phyloP scores from a whole-genome alignment of 2,888 invertebrate species.

The Agonopterix heracliana region DNA sequence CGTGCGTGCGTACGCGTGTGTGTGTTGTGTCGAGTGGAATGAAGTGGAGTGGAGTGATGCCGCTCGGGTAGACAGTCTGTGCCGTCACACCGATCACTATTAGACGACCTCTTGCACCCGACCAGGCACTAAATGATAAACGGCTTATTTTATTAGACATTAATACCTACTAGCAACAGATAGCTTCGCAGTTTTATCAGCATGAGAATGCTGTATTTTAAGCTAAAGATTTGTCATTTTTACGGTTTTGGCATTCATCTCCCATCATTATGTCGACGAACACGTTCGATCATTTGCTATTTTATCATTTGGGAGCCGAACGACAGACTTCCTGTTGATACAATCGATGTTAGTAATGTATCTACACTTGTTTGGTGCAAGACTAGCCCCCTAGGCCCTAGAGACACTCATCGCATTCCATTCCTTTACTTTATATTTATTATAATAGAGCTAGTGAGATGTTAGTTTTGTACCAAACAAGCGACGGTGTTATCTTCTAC shows the following conservation, averaged over 20 bases:
- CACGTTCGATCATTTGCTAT: conserved; percentile 47
- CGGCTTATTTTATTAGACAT: conserved; percentile 47
- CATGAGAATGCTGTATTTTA: conserved; percentile 48
- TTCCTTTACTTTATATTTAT: conserved; percentile 5
- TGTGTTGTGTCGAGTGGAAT: background rate
- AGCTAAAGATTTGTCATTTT: conserved; percentile 24
- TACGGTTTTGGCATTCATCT: conserved; percentile 33
- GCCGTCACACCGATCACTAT: conserved; percentile 44
- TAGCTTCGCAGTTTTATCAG: conserved; percentile 58
- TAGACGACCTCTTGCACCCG: conserved; percentile 57
- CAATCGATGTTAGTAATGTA: conserved; percentile 58
- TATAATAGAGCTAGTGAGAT: conserved; percentile 10
- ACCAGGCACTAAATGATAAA: conserved; percentile 74
- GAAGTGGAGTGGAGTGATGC: conserved; percentile 9
- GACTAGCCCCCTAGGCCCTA: conserved; percentile 13
- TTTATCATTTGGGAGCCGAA: conserved; percentile 72
- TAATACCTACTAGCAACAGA: conserved; percentile 23
- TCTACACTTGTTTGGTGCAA: conserved; percentile 36
- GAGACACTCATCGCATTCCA: conserved; percentile 13
- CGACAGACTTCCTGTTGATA: conserved; percentile 45
- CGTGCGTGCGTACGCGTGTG: background rate
- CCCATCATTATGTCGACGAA: conserved; percentile 31
- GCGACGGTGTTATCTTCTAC: conserved; percentile 36
- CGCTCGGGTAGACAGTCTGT: conserved; percentile 26
- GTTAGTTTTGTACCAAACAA: conserved; percentile 29